Percentiles rank a stretch among this genome's conserved stretches.
Evolutionary conservation across 2,797 vertebrate genomes (phyloP).

Genomic region (Lepus townsendii): DNA sequence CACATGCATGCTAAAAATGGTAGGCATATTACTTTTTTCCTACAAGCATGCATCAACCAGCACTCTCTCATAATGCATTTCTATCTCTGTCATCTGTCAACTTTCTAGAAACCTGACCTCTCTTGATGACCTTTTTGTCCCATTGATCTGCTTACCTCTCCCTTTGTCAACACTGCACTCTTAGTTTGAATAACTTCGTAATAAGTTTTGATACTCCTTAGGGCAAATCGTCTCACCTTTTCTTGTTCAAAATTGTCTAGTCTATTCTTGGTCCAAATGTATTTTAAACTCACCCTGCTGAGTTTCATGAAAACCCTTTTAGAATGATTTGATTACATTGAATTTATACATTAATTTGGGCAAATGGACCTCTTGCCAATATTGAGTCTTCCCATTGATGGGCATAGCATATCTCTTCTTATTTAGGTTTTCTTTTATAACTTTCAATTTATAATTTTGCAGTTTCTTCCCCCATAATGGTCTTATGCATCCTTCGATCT

Average conservation of each 20-base stretch:
- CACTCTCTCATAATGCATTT: background rate
- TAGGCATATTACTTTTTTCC: background rate
- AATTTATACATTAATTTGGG: background rate
- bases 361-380: background rate
- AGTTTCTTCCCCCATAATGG: background rate
- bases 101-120: background rate
- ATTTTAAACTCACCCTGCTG: constrained; percentile 14
- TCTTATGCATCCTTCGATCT: background rate
- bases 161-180: background rate
- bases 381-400: background rate
- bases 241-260: background rate
- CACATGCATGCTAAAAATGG: background rate
- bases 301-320: background rate
- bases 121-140: background rate
- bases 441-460: background rate
- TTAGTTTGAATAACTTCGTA: background rate
- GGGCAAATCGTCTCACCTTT: background rate
- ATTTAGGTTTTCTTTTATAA: constrained; percentile 19
- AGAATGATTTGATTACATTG: background rate
- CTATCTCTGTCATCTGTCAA: background rate
- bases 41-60: background rate
- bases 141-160: background rate
- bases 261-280: background rate
- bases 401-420: background rate
- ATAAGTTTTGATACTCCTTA: background rate